phyloP scores from a whole-genome alignment of 2,888 invertebrate genomes.

The Tachystola acroxantha region DNA sequence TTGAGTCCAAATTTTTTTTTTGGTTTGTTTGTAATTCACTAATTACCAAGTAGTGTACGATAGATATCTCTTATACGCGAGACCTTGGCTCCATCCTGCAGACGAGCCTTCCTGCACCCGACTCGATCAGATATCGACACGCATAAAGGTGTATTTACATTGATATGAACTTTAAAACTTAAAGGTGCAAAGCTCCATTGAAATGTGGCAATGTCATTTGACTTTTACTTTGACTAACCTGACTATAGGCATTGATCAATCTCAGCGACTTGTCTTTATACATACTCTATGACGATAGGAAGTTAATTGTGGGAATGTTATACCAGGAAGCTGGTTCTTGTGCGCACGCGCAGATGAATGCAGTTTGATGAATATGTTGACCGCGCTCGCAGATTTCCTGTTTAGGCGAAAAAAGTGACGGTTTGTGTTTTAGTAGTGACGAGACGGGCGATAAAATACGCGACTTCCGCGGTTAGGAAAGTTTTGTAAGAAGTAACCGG shows the following conservation, averaged over 20 bases:
- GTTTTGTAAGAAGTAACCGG: neutral
- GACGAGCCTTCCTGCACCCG: neutral
- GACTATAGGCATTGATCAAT: no score
- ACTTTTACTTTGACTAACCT: no score
- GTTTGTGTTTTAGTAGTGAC: neutral
- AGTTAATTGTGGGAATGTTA: slow-evolving; percentile 16
- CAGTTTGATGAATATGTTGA: slow-evolving; percentile 14
- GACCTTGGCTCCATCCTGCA: neutral
- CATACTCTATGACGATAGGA: slow-evolving; percentile 11
- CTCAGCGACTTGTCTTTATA: no score
- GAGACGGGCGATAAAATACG: neutral
- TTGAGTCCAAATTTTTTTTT: no score
- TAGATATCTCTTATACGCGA: no score
- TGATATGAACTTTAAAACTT: no score
- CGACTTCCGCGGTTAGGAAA: neutral
- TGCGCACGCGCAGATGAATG: slow-evolving; percentile 9
- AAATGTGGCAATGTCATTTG: no score
- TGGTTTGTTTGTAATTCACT: no score
- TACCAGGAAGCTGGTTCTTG: slow-evolving; percentile 12
- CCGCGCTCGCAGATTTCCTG: slow-evolving; percentile 14
- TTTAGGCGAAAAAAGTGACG: slow-evolving; percentile 2
- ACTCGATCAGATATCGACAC: neutral
- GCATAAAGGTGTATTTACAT: no score
- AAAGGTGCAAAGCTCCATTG: no score
- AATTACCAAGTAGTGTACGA: no score